These are phyloP conservation scores for Florisuga fusca DNA, from an alignment of 2,797 vertebrate genomes.

Conservation along the genomic window DNA sequence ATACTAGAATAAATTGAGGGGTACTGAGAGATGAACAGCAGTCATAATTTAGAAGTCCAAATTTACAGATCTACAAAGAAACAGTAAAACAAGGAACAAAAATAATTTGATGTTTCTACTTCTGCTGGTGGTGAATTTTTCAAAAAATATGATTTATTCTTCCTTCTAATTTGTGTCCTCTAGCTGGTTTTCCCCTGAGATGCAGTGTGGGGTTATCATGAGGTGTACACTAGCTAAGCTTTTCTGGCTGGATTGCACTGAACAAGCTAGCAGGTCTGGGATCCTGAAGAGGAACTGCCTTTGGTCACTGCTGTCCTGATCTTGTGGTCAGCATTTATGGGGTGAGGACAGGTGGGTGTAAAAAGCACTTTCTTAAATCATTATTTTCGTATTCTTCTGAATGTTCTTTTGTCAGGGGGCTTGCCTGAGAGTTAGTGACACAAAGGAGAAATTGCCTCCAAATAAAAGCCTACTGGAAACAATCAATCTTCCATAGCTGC, in stretches of 20 bases:
- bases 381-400: neutral
- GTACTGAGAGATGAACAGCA: neutral
- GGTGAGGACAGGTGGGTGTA: neutral
- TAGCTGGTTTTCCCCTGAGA: neutral
- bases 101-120: neutral
- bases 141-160: neutral
- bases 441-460: neutral
- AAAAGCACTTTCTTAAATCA: neutral
- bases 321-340: neutral
- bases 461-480: neutral
- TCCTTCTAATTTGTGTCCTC: neutral
- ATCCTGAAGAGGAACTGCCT: neutral
- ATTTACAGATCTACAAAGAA: neutral
- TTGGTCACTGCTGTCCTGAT: neutral
- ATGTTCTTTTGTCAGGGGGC: neutral
- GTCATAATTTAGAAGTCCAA: neutral
- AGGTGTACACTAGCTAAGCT: accelerated
- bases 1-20: neutral
- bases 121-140: neutral
- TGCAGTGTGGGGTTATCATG: neutral
- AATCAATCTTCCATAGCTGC: neutral
- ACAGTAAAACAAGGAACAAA: neutral
- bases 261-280: neutral
- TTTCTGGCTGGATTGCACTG: neutral
- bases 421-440: neutral